Conservation (phyloP, 1,140 invertebrate genomes). For the Hyles vespertilio region DNA sequence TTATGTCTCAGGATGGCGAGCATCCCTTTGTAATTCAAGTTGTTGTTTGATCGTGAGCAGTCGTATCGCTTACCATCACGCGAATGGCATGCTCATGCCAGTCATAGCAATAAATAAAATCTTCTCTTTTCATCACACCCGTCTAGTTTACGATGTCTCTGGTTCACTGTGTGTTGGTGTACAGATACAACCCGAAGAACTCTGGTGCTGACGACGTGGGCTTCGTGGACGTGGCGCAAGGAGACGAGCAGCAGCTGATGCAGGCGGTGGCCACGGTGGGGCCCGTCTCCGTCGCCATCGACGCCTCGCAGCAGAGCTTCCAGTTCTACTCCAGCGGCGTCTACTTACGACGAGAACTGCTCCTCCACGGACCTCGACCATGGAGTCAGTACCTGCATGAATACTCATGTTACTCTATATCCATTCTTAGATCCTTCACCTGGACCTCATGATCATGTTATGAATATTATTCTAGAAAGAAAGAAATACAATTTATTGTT, state of each 20-base stretch:
- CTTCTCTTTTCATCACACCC: too few relatives aligned
- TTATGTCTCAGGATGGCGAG: too few relatives aligned
- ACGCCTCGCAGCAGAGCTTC: constrained; percentile 88
- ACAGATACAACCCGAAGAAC: constrained; percentile 81
- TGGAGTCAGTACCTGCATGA: constrained; percentile 79
- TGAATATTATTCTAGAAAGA: too few relatives aligned
- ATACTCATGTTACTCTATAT: too few relatives aligned
- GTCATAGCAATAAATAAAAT: too few relatives aligned
- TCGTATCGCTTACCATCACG: too few relatives aligned
- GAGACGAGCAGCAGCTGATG: constrained; percentile 85
- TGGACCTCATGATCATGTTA: too few relatives aligned
- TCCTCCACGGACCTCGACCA: constrained; percentile 88
- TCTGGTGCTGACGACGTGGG: constrained; percentile 90
- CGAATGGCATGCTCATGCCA: too few relatives aligned
- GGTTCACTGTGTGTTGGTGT: not conserved
- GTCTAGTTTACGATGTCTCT: not conserved
- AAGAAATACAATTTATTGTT: too few relatives aligned
- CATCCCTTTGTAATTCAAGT: too few relatives aligned
- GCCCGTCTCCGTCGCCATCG: constrained; percentile 93
- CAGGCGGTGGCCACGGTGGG: constrained; percentile 92
- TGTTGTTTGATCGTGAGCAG: too few relatives aligned
- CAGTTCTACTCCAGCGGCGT: constrained; percentile 80
- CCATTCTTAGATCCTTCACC: too few relatives aligned
- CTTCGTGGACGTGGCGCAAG: constrained; percentile 88
- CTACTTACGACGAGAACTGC: constrained; percentile 81